A percentile compares a stretch with the other conserved stretches of the same genome.
Evolutionary conservation across 2,113 vertebrate genomes (phyloP).

Genomic region (Alexandromys fortis): DNA sequence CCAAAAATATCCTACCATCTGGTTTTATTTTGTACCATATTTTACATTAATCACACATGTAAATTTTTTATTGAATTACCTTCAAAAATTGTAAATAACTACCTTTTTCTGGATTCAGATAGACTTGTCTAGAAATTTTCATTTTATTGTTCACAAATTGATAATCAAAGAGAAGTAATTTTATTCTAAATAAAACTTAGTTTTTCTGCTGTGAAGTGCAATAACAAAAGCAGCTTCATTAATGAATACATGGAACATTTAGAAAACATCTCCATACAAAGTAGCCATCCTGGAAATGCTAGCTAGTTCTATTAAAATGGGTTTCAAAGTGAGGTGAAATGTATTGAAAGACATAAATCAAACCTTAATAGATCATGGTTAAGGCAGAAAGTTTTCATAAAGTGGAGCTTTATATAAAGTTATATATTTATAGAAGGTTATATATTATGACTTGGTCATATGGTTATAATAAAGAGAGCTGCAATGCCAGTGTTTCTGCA

Average conservation of each 20-base stretch:
- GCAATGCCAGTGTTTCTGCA: neutral
- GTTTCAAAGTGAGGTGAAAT: neutral
- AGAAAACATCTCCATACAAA: neutral
- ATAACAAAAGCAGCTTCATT: neutral
- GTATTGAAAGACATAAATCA: neutral
- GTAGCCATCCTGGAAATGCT: neutral
- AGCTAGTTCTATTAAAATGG: neutral
- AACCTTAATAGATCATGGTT: neutral
- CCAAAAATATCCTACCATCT: neutral
- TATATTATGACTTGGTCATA: no score
- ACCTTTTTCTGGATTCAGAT: neutral
- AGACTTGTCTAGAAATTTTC: neutral
- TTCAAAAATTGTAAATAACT: neutral
- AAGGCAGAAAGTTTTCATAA: conserved; percentile 4
- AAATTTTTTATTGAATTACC: neutral
- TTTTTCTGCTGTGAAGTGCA: conserved; percentile 2
- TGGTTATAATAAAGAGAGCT: neutral
- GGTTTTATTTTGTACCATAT: neutral
- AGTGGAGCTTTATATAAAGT: neutral
- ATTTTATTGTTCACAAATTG: neutral
- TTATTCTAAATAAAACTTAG: neutral
- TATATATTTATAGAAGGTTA: neutral
- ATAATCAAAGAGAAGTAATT: neutral
- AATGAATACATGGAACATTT: neutral
- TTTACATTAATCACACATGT: neutral